Evolutionary conservation across 2,113 vertebrate genomes (phyloP).

Genomic region (Microcebus tavaratra): DNA sequence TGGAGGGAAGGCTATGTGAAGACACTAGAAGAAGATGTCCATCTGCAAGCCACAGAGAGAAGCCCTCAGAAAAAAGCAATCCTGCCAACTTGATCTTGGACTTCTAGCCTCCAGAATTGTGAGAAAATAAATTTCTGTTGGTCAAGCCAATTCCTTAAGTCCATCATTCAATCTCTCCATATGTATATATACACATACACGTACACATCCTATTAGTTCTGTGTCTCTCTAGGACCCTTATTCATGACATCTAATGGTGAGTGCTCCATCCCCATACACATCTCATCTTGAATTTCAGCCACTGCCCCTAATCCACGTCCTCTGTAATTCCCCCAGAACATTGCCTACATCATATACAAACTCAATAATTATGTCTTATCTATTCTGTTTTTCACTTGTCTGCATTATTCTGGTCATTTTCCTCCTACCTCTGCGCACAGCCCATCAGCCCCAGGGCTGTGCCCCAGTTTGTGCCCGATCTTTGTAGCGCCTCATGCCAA

Average conservation of each 20-base stretch:
- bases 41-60: not conserved
- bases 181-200: not conserved
- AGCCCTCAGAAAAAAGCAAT: not conserved
- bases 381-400: not conserved
- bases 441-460: not conserved
- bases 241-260: not conserved
- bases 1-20: not conserved
- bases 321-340: not conserved
- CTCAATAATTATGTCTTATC: not conserved
- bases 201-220: not conserved
- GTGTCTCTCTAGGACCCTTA: not conserved
- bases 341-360: not conserved
- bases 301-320: rapidly evolving
- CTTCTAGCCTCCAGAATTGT: not conserved
- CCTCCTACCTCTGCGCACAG: not conserved
- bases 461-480: not conserved
- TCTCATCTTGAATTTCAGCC: not conserved
- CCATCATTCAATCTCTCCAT: not conserved
- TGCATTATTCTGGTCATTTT: not conserved
- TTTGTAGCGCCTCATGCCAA: not conserved
- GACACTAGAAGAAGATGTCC: not conserved
- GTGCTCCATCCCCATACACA: not conserved
- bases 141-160: not conserved
- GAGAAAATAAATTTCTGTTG: not conserved
- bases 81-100: not conserved